A percentile compares a stretch with the other conserved stretches of the same genome.
Conservation (phyloP, 2,888 invertebrate genomes). For the Catocala nupta region DNA sequence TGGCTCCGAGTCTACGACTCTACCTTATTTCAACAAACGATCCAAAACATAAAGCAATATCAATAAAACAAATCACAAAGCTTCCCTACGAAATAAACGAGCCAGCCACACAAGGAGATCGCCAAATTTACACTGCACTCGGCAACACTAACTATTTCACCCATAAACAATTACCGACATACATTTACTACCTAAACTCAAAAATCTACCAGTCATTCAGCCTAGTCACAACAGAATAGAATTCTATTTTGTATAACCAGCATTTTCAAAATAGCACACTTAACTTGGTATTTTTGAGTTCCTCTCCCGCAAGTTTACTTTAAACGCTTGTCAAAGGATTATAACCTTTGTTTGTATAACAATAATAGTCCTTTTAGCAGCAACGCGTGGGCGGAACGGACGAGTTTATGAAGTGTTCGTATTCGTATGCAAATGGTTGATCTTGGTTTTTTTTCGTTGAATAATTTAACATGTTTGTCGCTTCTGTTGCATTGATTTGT, state of each 20-base stretch:
- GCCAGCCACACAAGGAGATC: slow-evolving; percentile 76
- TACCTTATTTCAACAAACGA: slow-evolving; percentile 27
- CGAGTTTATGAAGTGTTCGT: slow-evolving; percentile 72
- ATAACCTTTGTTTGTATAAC: slow-evolving; percentile 66
- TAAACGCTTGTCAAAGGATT: slow-evolving; percentile 63
- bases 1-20: neutral
- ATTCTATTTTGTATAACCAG: slow-evolving; percentile 24
- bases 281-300: slow-evolving; percentile 62
- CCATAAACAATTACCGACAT: slow-evolving; percentile 62
- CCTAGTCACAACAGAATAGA: slow-evolving; percentile 44
- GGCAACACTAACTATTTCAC: slow-evolving; percentile 81
- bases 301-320: slow-evolving; percentile 65
- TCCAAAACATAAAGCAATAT: slow-evolving; percentile 50
- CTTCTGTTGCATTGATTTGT: slow-evolving; percentile 49
- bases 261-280: slow-evolving; percentile 30
- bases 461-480: slow-evolving; percentile 56
- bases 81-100: slow-evolving; percentile 72
- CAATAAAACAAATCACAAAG: slow-evolving; percentile 76
- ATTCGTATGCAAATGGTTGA: slow-evolving; percentile 71
- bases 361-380: slow-evolving; percentile 58
- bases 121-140: slow-evolving; percentile 85
- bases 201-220: slow-evolving; percentile 28
- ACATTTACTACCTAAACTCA: slow-evolving; percentile 25
- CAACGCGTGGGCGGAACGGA: slow-evolving; percentile 65
- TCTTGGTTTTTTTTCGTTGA: slow-evolving; percentile 57